Evolutionary conservation across 2,888 invertebrate species (phyloP).

Genomic region (Pristionchus exspectatus): DNA sequence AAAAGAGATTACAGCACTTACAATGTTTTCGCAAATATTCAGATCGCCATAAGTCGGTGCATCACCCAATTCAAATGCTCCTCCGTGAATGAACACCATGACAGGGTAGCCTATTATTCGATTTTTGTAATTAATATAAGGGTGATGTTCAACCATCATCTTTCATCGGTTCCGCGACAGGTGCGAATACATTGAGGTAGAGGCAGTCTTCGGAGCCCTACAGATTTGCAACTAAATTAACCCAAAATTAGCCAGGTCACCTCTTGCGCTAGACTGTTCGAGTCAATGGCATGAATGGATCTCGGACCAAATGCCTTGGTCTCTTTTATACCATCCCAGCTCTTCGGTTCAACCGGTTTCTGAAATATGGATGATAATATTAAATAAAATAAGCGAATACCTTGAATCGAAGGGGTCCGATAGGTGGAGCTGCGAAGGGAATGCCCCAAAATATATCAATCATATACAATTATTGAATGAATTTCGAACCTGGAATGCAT

Average conservation of each 20-base stretch:
- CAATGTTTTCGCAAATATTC: conserved; percentile 63
- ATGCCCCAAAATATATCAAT: conserved; percentile 39
- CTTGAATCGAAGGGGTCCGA: conserved; percentile 37
- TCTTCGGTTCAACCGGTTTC: conserved; percentile 62
- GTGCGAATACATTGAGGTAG: conserved; percentile 48
- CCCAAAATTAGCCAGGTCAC: neutral
- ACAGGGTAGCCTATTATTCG: conserved; percentile 54
- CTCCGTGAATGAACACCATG: conserved; percentile 66
- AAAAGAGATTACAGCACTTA: neutral
- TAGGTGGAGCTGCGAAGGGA: conserved; percentile 31
- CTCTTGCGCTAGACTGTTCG: neutral
- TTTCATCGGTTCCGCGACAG: neutral
- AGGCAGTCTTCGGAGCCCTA: conserved; percentile 50
- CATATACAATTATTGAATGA: neutral
- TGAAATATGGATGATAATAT: conserved; percentile 7
- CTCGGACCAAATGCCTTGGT: conserved; percentile 58
- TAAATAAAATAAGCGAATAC: neutral
- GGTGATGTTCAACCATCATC: neutral
- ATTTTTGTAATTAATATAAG: neutral
- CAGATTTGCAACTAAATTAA: neutral
- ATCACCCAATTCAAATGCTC: conserved; percentile 64
- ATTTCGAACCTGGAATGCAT: conserved; percentile 44
- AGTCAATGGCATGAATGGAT: conserved; percentile 6
- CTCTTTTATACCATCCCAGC: conserved; percentile 63
- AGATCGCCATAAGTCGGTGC: conserved; percentile 66